Evolutionary conservation across 2,888 invertebrate genomes (phyloP), one percentile per base, ranked within the genome.

Genomic region (Nudaria mundana): DNA sequence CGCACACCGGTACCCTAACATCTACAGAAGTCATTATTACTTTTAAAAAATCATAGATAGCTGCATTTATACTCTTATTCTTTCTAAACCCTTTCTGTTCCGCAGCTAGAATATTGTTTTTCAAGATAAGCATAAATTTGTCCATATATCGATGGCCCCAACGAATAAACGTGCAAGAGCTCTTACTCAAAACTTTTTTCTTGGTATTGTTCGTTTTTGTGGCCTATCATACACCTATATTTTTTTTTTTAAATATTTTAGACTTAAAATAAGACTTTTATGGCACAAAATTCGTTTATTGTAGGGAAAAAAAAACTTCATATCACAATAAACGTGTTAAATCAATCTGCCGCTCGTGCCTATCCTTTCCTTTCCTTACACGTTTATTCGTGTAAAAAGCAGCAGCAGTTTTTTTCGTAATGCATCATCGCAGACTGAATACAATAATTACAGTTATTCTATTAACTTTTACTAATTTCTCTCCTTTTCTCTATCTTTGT

Each of bases 1-100:
- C 18, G 15, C 23, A 30, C 1, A 36, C 13, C 2, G 30, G 32
- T 20, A 11, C 3, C 22, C 20, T 32, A 3, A 6, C 13, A 32
- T 32, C 32, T 2, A 32, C 20, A 14, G 22, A 23, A 2, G 7
- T 2, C 4, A 32, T 11, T 5, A 20, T 32, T 11, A 3, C 12
- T 1, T 23, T 12, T 20, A 32, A 13, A 5, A 32, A 23, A 6
- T 32, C 32, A 32, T 23, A 32, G 13, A 32, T 22, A 10, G 32
- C 32, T 13, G 8, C 23, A 13, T 32, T 32, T 8, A 32, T 32
- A 4, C 3, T 23, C 23, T 32, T 32, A 23, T 23, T 23, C 20
- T 32, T 32, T 8, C 32, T 1, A 10, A 32, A 32, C n/a, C 32
- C 30, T n/a, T 11, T 37, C 23, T 23, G 32, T 20, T 32, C 32